Conservation (phyloP, 92 coral and sea anemone genomes). For the Metridium senile region DNA sequence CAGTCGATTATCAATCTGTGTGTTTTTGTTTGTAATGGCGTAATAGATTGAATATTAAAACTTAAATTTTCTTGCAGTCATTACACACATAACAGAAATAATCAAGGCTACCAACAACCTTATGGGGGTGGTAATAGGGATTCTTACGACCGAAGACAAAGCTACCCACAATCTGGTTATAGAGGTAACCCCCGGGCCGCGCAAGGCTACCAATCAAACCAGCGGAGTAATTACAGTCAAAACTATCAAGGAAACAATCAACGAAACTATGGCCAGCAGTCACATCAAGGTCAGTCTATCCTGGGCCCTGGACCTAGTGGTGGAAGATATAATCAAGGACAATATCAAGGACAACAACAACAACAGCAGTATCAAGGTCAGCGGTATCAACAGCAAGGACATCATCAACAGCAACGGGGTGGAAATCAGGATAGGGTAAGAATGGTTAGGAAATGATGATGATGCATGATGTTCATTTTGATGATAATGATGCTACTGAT, state of each 20-base stretch:
- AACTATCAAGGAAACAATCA: constrained; percentile 18
- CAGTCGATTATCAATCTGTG: neutral
- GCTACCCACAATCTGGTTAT: constrained; percentile 24
- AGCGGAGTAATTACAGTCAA: constrained; percentile 17
- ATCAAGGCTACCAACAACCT: neutral
- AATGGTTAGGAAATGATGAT: neutral
- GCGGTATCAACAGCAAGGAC: constrained; percentile 14
- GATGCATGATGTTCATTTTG: neutral
- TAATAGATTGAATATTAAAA: too few relatives aligned
- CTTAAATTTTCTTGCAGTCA: too few relatives aligned
- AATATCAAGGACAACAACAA: constrained; percentile 28
- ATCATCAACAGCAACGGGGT: constrained; percentile 16
- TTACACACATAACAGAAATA: constrained; percentile 16
- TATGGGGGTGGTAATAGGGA: constrained; percentile 2
- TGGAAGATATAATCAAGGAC: constrained; percentile 20
- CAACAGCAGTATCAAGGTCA: constrained; percentile 34
- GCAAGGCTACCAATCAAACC: neutral
- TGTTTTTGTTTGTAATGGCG: neutral
- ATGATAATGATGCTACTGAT: neutral
- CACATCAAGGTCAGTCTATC: constrained; percentile 21
- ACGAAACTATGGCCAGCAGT: constrained; percentile 17
- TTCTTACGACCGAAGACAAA: constrained; percentile 28
- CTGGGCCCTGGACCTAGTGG: constrained; percentile 50
- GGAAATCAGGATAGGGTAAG: constrained; percentile 23
- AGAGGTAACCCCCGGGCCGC: constrained; percentile 1